These are phyloP conservation scores for Pseudotriccus pelzelni DNA, from an alignment of 2,797 vertebrate genomes.

Conservation along the genomic window DNA sequence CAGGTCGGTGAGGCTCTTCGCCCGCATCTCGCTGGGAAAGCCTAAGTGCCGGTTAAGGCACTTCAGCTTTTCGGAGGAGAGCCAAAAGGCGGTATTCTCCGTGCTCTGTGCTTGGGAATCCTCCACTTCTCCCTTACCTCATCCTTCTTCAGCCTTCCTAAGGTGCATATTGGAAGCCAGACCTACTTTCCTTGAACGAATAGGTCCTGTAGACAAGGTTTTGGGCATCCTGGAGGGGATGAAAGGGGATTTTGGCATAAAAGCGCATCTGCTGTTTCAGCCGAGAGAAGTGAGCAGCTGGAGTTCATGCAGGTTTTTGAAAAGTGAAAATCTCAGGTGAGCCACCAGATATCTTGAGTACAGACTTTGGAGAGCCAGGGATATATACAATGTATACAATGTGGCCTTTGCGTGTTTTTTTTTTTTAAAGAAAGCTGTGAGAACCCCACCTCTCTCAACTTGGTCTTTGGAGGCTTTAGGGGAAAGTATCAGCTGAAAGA, in stretches of 20 bases:
- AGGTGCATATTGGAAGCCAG: rapidly evolving
- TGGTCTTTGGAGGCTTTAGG: background rate
- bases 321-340: background rate
- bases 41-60: background rate
- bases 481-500: background rate
- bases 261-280: background rate
- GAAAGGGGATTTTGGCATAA: background rate
- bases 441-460: background rate
- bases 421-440: background rate
- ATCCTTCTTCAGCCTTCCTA: background rate
- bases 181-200: rapidly evolving
- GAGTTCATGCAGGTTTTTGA: background rate
- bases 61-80: background rate
- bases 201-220: background rate
- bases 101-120: rapidly evolving
- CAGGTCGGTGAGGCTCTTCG: background rate
- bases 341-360: rapidly evolving
- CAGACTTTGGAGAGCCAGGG: background rate
- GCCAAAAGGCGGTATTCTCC: background rate
- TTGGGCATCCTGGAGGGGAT: background rate
- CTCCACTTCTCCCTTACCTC: rapidly evolving
- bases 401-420: background rate
- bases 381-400: too few relatives aligned
- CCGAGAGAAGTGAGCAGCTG: background rate
- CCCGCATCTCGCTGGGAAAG: background rate